A percentile compares a stretch with the other conserved stretches of the same genome.
These are phyloP conservation scores for Xenopus tropicalis DNA, from an alignment of 2,113 vertebrate species.

Conservation along the genomic window DNA sequence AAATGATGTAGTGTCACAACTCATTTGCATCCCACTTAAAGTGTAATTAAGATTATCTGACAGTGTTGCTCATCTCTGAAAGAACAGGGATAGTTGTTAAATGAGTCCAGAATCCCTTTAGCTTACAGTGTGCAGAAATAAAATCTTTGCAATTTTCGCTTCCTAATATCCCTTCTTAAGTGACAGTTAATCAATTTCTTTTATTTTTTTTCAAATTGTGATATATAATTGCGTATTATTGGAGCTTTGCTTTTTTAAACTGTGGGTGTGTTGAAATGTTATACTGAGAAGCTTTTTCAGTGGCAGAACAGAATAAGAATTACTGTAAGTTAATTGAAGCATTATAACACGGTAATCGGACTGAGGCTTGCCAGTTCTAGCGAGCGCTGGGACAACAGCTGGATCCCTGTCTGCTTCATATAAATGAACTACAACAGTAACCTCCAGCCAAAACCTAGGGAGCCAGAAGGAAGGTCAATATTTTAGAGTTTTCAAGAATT, in stretches of 20 bases:
- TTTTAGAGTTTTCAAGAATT: too few species aligned
- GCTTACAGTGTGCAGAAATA: constrained; percentile 61
- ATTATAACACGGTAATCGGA: too few species aligned
- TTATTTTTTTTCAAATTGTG: constrained; percentile 12
- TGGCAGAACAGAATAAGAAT: not conserved
- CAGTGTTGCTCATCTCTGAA: constrained; percentile 69
- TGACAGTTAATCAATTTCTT: constrained; percentile 36
- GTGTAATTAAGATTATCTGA: constrained; percentile 77
- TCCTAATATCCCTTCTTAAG: constrained; percentile 57
- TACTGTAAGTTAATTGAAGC: not conserved
- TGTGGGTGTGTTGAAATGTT: constrained; percentile 29
- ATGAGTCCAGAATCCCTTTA: constrained; percentile 69
- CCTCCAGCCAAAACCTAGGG: too few species aligned
- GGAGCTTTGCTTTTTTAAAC: constrained; percentile 16
- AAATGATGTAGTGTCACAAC: constrained; percentile 79
- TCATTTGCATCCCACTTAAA: constrained; percentile 81
- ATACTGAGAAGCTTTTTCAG: not conserved
- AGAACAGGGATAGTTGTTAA: constrained; percentile 73
- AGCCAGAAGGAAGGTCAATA: too few species aligned
- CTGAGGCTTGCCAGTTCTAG: too few species aligned
- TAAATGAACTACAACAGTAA: too few species aligned
- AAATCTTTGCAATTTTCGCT: constrained; percentile 66
- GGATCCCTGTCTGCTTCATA: too few species aligned
- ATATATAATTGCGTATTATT: constrained; percentile 23
- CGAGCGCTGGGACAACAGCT: too few species aligned